Evolutionary conservation across 2,888 invertebrate species (phyloP).

Genomic region (Barypeithes pellucidus): DNA sequence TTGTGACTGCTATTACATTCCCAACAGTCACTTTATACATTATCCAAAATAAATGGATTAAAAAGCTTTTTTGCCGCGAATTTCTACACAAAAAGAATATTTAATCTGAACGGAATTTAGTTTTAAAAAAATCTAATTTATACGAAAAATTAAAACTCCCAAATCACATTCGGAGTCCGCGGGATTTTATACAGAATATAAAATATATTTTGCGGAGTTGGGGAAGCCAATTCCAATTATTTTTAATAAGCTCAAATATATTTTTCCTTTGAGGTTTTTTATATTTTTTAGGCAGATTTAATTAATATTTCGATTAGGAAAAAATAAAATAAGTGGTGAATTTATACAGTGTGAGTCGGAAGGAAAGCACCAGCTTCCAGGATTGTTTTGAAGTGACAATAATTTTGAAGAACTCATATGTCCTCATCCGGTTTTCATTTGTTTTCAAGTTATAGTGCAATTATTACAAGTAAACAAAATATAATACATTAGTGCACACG

Average conservation of each 20-base stretch:
- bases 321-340: too few species aligned
- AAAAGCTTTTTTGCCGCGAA: background rate
- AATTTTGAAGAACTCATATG: too few species aligned
- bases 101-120: constrained; percentile 7
- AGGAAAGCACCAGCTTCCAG: too few species aligned
- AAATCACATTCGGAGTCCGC: constrained; percentile 19
- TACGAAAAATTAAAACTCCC: constrained; percentile 33
- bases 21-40: too few species aligned
- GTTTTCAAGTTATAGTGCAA: too few species aligned
- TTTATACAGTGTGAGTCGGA: too few species aligned
- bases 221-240: constrained; percentile 41
- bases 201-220: constrained; percentile 31
- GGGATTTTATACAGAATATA: constrained; percentile 37
- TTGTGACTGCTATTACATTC: too few species aligned
- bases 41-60: background rate
- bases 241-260: constrained; percentile 37
- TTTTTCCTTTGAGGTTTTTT: constrained; percentile 37
- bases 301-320: constrained; percentile 17
- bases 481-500: too few species aligned
- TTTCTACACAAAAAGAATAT: constrained; percentile 1
- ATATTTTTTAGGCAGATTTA: constrained; percentile 1
- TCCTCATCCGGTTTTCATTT: too few species aligned
- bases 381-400: too few species aligned
- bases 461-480: too few species aligned
- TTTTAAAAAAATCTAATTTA: constrained; percentile 14